phyloP scores from a whole-genome alignment of 2,797 vertebrate genomes.

The Acrocephalus scirpaceus region DNA sequence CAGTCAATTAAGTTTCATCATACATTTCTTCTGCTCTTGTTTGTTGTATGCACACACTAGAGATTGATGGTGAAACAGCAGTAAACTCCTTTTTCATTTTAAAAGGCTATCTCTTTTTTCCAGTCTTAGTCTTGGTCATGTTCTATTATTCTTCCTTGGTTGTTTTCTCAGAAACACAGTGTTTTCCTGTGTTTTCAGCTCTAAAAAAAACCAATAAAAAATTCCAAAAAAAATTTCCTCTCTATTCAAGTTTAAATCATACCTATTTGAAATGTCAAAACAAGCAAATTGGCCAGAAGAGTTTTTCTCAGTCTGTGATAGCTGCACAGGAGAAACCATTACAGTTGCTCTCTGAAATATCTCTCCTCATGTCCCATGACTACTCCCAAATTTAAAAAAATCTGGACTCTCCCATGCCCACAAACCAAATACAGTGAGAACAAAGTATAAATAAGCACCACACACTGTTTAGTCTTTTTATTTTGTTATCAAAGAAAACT shows the following conservation, averaged over 20 bases:
- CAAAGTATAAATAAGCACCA: not conserved
- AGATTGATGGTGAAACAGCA: not conserved
- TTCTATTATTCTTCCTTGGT: not conserved
- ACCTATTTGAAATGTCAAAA: not conserved
- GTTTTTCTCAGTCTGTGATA: not conserved
- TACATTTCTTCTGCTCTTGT: not conserved
- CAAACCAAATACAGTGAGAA: not conserved
- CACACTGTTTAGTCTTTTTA: not conserved
- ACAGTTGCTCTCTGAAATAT: not conserved
- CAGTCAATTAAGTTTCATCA: not conserved
- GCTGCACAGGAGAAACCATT: accelerated
- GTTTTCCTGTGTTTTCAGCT: not conserved
- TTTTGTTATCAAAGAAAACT: not conserved
- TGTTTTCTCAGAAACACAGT: not conserved
- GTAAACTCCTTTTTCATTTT: not conserved
- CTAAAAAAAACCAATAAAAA: not conserved
- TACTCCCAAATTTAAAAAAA: not conserved
- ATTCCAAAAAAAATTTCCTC: not conserved
- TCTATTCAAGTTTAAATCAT: not conserved
- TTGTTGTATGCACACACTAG: not conserved
- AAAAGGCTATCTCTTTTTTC: not conserved
- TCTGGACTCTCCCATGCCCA: not conserved
- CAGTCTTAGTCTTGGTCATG: not conserved
- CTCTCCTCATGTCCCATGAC: not conserved
- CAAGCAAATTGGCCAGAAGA: not conserved